Evolutionary conservation across 1,140 invertebrate species (phyloP), one percentile per base, ranked within the genome.

Genomic region (Drosophila dunni): DNA sequence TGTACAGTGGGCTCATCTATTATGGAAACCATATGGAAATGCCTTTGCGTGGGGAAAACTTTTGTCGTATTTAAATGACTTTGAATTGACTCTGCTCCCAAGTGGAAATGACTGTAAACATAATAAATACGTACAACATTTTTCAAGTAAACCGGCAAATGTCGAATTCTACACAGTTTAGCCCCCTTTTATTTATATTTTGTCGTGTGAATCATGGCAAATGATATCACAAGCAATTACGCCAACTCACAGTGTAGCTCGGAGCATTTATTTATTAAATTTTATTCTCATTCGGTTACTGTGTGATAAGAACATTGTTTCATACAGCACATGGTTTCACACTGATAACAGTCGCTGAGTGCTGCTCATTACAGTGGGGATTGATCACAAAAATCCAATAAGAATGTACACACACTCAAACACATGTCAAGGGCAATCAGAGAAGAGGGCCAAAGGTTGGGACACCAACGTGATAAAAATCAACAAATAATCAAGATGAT

Each of bases 181-280:
- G n/a, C 54, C 54, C 33, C 17, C 38, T 34, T 15, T 24, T 24
- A 29, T 29, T 29, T 29, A 29, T 29, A 20, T 29, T 29, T 5
- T 29, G 24, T 0, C 24, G 24, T 40, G 54, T 83, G 81, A 83
- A 77, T 83, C 81, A 83, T 83, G n/a, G 54, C 62, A 63, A 79
- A 79, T 83, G 81, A 83, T 83, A 83, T 83, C 80, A 83, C 83
- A 66, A 77, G 65, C 76, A 83, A 83, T 83, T 83, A 83, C 80
- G 80, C 50, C 67, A 75, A 53, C 38, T 24, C 42, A 44, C 42
- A 15, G 40, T 33, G 5, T 15, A 56, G 20, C 17, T 20, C 17
- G 2, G 17, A 20, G 17, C 10, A 13, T 48, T 10, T 44, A 13
- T 53, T 17, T 56, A 8, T 15, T 53, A 5, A 20, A 33, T 38